phyloP scores from a whole-genome alignment of 1,140 invertebrate species.

The Drosophila insularis region DNA sequence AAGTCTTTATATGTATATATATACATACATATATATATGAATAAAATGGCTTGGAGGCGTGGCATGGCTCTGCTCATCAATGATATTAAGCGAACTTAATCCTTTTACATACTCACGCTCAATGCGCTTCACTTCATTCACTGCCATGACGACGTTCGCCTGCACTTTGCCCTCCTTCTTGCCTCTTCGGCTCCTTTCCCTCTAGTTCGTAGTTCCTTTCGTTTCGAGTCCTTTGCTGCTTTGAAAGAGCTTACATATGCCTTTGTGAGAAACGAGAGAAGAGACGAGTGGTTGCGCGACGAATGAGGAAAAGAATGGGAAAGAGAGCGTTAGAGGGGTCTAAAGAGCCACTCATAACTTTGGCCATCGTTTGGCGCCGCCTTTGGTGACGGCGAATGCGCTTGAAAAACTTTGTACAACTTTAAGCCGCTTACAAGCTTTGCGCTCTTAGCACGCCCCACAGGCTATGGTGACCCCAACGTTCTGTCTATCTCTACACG shows the following conservation, averaged over 20 bases:
- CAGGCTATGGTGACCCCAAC: not conserved
- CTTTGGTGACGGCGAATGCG: slow-evolving; percentile 79
- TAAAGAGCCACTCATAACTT: slow-evolving; percentile 71
- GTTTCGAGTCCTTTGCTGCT: slow-evolving; percentile 27
- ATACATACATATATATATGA: not conserved
- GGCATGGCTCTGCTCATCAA: slow-evolving; percentile 59
- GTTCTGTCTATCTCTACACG: not conserved
- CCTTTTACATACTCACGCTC: slow-evolving; percentile 68
- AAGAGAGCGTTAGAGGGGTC: no score
- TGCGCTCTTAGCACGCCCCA: slow-evolving; percentile 69
- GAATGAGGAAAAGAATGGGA: no score
- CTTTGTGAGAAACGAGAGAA: slow-evolving; percentile 8
- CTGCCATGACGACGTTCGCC: slow-evolving; percentile 37
- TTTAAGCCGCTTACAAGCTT: slow-evolving; percentile 80
- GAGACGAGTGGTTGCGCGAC: not conserved
- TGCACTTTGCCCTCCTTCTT: slow-evolving; percentile 18
- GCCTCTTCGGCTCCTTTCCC: slow-evolving; percentile 22
- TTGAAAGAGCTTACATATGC: slow-evolving; percentile 22
- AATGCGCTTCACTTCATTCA: slow-evolving; percentile 53
- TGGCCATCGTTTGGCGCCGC: slow-evolving; percentile 50
- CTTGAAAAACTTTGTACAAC: slow-evolving; percentile 81
- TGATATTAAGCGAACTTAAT: slow-evolving; percentile 80
- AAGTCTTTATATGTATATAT: slow-evolving; percentile 36
- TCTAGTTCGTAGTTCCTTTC: not conserved
- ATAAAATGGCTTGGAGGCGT: slow-evolving; percentile 9